A percentile compares a stretch with the other conserved stretches of the same genome.
phyloP scores from a whole-genome alignment of 1,140 invertebrate species.

The Drosophila truncata region DNA sequence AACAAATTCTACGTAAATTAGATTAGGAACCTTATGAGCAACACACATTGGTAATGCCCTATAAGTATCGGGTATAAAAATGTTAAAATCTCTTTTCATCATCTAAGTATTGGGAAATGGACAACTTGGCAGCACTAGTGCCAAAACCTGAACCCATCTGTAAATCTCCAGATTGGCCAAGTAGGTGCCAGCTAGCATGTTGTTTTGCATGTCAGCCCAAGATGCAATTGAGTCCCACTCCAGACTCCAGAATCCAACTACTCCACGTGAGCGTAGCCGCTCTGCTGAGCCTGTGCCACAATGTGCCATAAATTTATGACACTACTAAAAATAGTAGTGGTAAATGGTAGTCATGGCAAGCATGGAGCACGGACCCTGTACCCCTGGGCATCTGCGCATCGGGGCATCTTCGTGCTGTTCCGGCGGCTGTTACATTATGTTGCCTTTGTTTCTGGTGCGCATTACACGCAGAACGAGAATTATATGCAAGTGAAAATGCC shows the following conservation, averaged over 20 bases:
- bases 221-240: slow-evolving; percentile 23
- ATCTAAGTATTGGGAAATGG: not conserved
- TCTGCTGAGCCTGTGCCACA: slow-evolving; percentile 41
- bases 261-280: slow-evolving; percentile 26
- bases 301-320: slow-evolving; percentile 82
- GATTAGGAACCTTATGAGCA: not conserved
- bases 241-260: slow-evolving; percentile 1
- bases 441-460: slow-evolving; percentile 79
- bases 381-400: slow-evolving; percentile 13
- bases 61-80: not conserved
- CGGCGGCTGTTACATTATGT: slow-evolving; percentile 75
- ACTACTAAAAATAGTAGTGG: slow-evolving; percentile 78
- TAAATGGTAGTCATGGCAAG: slow-evolving; percentile 55
- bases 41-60: not conserved
- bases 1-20: not conserved
- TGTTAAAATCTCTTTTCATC: not conserved
- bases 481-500: slow-evolving; percentile 78
- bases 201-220: slow-evolving; percentile 60
- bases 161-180: slow-evolving; percentile 54
- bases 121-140: not conserved
- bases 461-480: slow-evolving; percentile 75
- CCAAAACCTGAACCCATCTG: slow-evolving; percentile 24
- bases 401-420: slow-evolving; percentile 45
- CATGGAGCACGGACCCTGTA: slow-evolving; percentile 25
- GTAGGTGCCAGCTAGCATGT: slow-evolving; percentile 78